Conservation (phyloP, 2,888 invertebrate genomes). For the Limnephilus marmoratus region DNA sequence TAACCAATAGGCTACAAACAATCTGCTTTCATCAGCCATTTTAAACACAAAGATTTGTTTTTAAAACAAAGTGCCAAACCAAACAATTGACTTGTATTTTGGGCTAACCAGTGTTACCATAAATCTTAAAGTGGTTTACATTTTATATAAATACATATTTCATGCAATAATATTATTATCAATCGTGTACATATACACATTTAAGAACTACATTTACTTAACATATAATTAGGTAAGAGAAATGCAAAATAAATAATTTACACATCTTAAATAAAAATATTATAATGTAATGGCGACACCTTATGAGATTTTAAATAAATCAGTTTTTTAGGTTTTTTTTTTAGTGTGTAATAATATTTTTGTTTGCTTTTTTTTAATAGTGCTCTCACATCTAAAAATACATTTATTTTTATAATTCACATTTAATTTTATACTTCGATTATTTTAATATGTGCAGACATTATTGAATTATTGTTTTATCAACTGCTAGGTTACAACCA, state of each 20-base stretch:
- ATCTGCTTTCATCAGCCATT: conserved; percentile 7
- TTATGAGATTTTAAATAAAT: conserved; percentile 22
- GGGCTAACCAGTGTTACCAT: conserved; percentile 45
- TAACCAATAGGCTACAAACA: not conserved
- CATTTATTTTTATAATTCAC: conserved; percentile 26
- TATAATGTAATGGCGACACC: not conserved
- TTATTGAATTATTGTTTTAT: not conserved
- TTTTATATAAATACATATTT: conserved; percentile 23
- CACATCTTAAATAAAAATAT: not conserved
- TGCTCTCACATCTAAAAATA: conserved; percentile 18
- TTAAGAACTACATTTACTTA: conserved; percentile 20
- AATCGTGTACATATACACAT: not conserved
- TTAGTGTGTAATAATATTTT: not conserved
- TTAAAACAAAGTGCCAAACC: not conserved
- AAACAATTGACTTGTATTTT: conserved; percentile 45
- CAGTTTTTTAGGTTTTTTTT: not conserved
- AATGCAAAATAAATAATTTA: not conserved
- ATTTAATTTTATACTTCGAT: conserved; percentile 9
- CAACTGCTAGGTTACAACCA: conserved; percentile 16
- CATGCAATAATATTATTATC: conserved; percentile 26
- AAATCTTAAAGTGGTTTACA: conserved; percentile 3
- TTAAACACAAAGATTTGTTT: conserved; percentile 23
- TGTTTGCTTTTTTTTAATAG: not conserved
- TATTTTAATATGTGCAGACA: conserved; percentile 1
- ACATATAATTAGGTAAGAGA: not conserved